These are phyloP conservation scores for Tenodera sinensis DNA, from an alignment of 2,888 invertebrate genomes.

Conservation along the genomic window DNA sequence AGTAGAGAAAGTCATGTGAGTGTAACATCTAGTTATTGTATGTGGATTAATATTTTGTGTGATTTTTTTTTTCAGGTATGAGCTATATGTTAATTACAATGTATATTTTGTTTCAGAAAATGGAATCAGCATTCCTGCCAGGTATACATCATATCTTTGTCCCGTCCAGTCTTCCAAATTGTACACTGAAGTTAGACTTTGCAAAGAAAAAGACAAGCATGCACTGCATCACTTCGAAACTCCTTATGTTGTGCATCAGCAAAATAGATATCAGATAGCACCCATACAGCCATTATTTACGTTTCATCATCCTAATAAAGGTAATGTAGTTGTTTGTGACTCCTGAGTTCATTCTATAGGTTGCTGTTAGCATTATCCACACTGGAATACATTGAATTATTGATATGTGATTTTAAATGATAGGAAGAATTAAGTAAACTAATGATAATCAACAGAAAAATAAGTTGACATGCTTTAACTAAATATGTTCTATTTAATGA, in stretches of 20 bases:
- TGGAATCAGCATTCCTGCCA: conserved; percentile 87
- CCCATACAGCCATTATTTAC: conserved; percentile 74
- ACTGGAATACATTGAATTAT: too few relatives aligned
- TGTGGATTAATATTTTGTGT: background rate
- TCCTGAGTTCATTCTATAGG: too few relatives aligned
- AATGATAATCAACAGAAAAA: too few relatives aligned
- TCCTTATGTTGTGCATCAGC: conserved; percentile 89
- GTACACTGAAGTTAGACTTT: conserved; percentile 67
- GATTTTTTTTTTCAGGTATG: background rate
- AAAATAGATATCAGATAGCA: conserved; percentile 77
- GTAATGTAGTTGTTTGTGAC: conserved; percentile 42
- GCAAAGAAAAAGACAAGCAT: conserved; percentile 51
- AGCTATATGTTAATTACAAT: background rate
- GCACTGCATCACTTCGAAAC: conserved; percentile 64
- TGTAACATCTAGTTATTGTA: too few relatives aligned
- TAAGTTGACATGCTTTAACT: too few relatives aligned
- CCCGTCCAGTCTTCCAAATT: conserved; percentile 90
- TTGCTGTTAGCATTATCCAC: too few relatives aligned
- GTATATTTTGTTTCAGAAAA: background rate
- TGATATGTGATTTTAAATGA: too few relatives aligned
- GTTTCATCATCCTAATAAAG: conserved; percentile 86
- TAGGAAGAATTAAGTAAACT: too few relatives aligned
- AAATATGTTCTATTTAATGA: too few relatives aligned
- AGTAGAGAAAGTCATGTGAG: too few relatives aligned
- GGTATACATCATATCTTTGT: conserved; percentile 86